Evolutionary conservation across 1,140 invertebrate species (phyloP).

Genomic region (Musca vetustissima): DNA sequence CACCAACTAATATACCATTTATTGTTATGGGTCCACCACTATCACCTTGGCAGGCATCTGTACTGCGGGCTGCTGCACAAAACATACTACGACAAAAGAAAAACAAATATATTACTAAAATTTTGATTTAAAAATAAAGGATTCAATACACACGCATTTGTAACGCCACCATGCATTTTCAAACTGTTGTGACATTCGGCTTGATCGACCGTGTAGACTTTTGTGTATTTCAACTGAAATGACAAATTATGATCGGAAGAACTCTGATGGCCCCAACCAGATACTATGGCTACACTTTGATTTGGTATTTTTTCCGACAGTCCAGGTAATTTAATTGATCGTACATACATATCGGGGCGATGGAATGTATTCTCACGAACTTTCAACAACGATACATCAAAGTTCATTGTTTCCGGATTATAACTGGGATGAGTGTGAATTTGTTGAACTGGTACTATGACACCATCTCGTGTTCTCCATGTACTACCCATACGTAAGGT

Average conservation of each 20-base stretch:
- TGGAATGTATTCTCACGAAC: constrained; percentile 33
- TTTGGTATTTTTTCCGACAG: constrained; percentile 33
- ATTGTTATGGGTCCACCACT: constrained; percentile 58
- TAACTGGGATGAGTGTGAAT: constrained; percentile 52
- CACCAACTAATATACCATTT: constrained; percentile 57
- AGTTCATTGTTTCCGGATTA: constrained; percentile 45
- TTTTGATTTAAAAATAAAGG: background rate
- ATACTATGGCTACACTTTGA: constrained; percentile 37
- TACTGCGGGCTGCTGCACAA: constrained; percentile 56
- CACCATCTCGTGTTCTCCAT: constrained; percentile 36
- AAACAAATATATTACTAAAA: background rate
- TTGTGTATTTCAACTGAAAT: constrained; percentile 42
- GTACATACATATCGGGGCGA: constrained; percentile 30
- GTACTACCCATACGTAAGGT: constrained; percentile 41
- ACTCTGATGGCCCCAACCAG: constrained; percentile 53
- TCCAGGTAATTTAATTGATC: constrained; percentile 38
- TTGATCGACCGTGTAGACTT: constrained; percentile 46
- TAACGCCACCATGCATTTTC: constrained; percentile 42
- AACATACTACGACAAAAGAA: constrained; percentile 52
- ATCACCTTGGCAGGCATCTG: constrained; percentile 56
- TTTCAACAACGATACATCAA: constrained; percentile 44
- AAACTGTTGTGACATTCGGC: constrained; percentile 39
- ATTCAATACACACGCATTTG: constrained; percentile 48
- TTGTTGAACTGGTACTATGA: constrained; percentile 36
- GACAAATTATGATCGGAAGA: constrained; percentile 41